Conservation (phyloP, 53 echinoderm and acorn worm genomes). For the Zoroaster sp. region DNA sequence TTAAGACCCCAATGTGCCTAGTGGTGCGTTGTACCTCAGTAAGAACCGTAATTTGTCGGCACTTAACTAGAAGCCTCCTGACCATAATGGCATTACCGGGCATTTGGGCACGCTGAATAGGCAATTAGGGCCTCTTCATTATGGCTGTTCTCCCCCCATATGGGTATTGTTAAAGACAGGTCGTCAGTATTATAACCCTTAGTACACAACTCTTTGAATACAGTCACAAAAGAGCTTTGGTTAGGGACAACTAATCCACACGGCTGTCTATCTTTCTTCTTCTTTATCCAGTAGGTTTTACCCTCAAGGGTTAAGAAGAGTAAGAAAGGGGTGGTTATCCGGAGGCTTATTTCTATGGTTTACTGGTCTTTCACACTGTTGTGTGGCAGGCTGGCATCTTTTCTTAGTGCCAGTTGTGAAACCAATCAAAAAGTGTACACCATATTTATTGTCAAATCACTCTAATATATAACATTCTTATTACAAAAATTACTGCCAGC, state of each 20-base stretch:
- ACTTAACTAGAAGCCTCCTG: slow-evolving; percentile 12
- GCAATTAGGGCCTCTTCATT: slow-evolving; percentile 56
- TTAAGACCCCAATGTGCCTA: neutral
- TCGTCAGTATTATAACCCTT: slow-evolving; percentile 20
- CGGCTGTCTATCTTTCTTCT: slow-evolving; percentile 32
- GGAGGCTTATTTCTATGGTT: slow-evolving; percentile 4
- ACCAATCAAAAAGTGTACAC: no score
- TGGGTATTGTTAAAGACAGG: slow-evolving; percentile 19
- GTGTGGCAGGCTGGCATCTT: no score
- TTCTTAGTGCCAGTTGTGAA: no score
- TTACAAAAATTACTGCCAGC: no score
- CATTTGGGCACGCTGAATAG: slow-evolving; percentile 43
- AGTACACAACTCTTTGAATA: slow-evolving; percentile 29
- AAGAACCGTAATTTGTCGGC: slow-evolving; percentile 34
- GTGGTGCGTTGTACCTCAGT: neutral
- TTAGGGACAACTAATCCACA: slow-evolving; percentile 30
- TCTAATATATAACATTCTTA: no score
- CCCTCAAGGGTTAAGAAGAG: neutral
- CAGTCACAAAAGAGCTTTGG: slow-evolving; percentile 19
- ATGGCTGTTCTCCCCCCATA: neutral
- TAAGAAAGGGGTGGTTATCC: neutral
- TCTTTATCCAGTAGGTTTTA: neutral
- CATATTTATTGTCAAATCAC: no score
- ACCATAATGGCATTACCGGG: slow-evolving; percentile 18
- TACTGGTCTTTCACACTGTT: neutral